These are phyloP conservation scores for Sebastes itinus DNA, from an alignment of 2,797 vertebrate species.

Conservation along the genomic window DNA sequence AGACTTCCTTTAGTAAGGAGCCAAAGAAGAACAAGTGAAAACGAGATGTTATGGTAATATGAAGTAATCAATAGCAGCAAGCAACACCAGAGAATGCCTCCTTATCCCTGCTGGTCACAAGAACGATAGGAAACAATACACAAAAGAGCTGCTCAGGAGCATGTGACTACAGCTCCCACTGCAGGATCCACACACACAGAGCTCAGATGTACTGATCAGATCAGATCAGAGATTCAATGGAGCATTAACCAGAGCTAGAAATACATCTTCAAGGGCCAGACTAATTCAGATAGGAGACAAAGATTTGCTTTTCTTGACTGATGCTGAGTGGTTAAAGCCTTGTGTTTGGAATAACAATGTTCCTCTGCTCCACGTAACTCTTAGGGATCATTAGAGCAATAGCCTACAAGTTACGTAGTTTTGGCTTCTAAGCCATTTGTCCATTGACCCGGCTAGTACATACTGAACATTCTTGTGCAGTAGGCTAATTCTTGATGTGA, in stretches of 20 bases:
- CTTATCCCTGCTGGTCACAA: constrained; percentile 54
- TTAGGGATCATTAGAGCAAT: constrained; percentile 29
- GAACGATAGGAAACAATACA: constrained; percentile 69
- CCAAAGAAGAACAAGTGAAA: neutral
- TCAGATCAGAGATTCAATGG: constrained; percentile 39
- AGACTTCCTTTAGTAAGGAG: neutral
- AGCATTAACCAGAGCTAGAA: constrained; percentile 16
- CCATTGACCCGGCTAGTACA: constrained; percentile 43
- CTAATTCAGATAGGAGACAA: constrained; percentile 27
- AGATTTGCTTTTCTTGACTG: constrained; percentile 10
- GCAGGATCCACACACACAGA: neutral
- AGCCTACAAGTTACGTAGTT: constrained; percentile 37
- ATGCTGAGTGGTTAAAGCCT: constrained; percentile 4
- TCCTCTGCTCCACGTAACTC: constrained; percentile 3
- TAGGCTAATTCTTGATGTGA: constrained; percentile 36
- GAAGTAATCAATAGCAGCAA: neutral
- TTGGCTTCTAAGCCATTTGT: constrained; percentile 57
- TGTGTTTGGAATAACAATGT: constrained; percentile 1
- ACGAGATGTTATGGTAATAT: neutral
- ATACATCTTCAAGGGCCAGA: constrained; percentile 15
- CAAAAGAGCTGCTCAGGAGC: constrained; percentile 64
- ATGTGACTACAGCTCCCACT: constrained; percentile 70
- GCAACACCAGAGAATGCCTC: constrained; percentile 34
- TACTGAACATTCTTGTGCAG: constrained; percentile 65
- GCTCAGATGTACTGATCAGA: constrained; percentile 39